These are phyloP conservation scores for rabbit (Oryctolagus cuniculus) DNA, from an alignment of 2,113 vertebrate genomes.

Conservation along the genomic window DNA sequence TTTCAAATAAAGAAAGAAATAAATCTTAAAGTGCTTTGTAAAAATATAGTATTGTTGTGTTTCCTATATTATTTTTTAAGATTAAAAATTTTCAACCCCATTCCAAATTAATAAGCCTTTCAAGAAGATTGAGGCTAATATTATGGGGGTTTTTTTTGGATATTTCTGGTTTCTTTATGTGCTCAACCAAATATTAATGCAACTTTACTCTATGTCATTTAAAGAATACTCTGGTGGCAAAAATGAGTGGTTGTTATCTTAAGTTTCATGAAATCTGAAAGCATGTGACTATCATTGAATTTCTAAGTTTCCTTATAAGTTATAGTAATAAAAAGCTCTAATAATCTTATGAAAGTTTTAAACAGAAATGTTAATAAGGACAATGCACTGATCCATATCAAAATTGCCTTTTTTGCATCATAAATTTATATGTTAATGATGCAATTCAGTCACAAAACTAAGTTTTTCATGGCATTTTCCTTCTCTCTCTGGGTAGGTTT, in stretches of 20 bases:
- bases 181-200: neutral
- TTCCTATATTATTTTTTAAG: conserved; percentile 8
- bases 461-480: conserved; percentile 28
- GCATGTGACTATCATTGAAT: neutral
- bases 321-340: conserved; percentile 14
- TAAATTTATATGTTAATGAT: conserved; percentile 60
- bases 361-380: conserved; percentile 63
- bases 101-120: conserved; percentile 29
- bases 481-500: neutral
- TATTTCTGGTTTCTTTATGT: conserved; percentile 4
- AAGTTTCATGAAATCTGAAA: conserved; percentile 23
- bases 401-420: neutral
- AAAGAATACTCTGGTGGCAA: neutral
- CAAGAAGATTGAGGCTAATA: neutral
- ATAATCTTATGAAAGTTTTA: conserved; percentile 47
- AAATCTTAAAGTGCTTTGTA: conserved; percentile 26
- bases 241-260: neutral
- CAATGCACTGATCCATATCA: conserved; percentile 42
- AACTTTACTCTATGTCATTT: neutral
- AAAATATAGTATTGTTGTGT: conserved; percentile 54
- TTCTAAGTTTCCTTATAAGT: neutral
- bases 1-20: no score
- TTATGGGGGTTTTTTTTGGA: neutral
- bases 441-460: conserved; percentile 24
- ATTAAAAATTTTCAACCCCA: neutral